Evolutionary conservation across 2,888 invertebrate species (phyloP), one percentile per base, ranked within the genome.

Genomic region (Zootermopsis nevadensis): DNA sequence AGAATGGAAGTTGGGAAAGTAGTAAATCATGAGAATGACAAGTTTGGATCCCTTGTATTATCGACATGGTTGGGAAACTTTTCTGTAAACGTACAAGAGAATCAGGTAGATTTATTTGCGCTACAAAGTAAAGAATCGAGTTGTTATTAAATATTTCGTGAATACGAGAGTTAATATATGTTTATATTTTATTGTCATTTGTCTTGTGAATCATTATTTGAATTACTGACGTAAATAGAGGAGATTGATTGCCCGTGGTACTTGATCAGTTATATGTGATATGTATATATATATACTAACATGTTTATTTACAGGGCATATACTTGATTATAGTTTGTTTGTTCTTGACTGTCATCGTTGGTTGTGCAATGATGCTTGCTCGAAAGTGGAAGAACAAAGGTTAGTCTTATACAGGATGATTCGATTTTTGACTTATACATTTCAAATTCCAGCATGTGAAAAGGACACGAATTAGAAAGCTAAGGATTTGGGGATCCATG

Each of bases 311-410:
- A 15, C 86, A 89, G 89, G 87, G 87, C 0, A 82, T 89, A 15
- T 84, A 88, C 55, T 83, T 87, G 38, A 82, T 87, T 24, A 82
- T 86, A 35, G 83, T 87, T 38, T 83, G 84, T 4, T n/a, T 86
- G 27, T 76, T 87, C 19, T 60, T 88, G 22, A 60, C 87, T 2
- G 80, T 87, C 42, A 66, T 83, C 12, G 55, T 69, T 88, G 48
- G 88, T 6, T 42, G 86, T 4, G 84, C 86, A 0, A 74, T 87
- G 38, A 83, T 88, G 4, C 81, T 89, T 7, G 82, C 89, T 19
- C 87, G 88, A 87, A 90, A 89, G 89, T 90, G 89, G 89, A 90
- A 90, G 82, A 90, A 89, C 88, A 89, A 90, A 86, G 87, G 87
- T 86, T 72, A 67, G 82, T 74, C 30, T 53, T 48, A n/a, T 19